Evolutionary conservation across 2,113 vertebrate genomes (phyloP).

Genomic region (Pardalotus punctatus): DNA sequence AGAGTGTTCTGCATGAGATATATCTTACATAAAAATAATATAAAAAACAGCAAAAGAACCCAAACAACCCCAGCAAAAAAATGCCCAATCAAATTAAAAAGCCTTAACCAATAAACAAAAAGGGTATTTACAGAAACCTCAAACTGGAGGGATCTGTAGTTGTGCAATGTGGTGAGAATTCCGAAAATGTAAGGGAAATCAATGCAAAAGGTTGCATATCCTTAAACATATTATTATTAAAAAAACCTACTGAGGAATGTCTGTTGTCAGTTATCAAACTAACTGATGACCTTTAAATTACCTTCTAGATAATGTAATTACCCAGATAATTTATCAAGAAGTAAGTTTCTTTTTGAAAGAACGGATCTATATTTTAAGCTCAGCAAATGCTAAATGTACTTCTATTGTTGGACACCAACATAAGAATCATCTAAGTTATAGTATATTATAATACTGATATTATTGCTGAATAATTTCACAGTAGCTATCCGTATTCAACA

Average conservation of each 20-base stretch:
- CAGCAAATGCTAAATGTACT: not conserved
- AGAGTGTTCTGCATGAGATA: not conserved
- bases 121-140: not conserved
- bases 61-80: rapidly evolving
- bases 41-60: rapidly evolving
- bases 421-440: not conserved
- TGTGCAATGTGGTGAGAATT: not conserved
- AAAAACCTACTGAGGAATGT: not conserved
- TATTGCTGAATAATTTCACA: not conserved
- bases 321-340: not conserved
- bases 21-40: not conserved
- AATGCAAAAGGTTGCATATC: not conserved
- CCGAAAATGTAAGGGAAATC: not conserved
- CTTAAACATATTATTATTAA: not conserved
- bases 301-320: not conserved
- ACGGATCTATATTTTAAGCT: not conserved
- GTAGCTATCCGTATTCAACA: not conserved
- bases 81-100: rapidly evolving
- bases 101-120: rapidly evolving
- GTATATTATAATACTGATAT: not conserved
- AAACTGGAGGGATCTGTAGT: not conserved
- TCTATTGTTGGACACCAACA: not conserved
- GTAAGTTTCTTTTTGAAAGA: not conserved
- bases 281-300: not conserved
- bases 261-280: not conserved